A percentile compares a stretch with the other conserved stretches of the same genome.
phyloP scores from a whole-genome alignment of 2,888 invertebrate species.

The Norana najaformis region DNA sequence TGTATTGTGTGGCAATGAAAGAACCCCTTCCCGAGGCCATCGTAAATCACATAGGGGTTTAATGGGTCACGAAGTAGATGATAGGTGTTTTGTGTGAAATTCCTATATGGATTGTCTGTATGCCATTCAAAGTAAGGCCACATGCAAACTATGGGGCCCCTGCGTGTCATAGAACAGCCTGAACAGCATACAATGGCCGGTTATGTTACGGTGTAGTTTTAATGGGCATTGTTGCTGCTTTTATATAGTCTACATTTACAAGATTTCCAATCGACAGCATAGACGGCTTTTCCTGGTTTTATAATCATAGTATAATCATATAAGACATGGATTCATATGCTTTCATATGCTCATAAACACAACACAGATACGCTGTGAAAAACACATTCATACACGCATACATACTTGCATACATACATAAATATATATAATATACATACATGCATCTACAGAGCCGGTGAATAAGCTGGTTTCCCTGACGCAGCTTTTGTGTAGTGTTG shows the following conservation, averaged over 20 bases:
- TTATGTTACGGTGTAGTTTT: not conserved
- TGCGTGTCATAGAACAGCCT: not conserved
- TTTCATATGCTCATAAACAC: not conserved
- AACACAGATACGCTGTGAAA: not conserved
- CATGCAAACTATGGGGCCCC: no score
- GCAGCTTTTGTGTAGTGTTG: no score
- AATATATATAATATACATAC: not conserved
- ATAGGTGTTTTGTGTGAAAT: no score
- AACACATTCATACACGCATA: not conserved
- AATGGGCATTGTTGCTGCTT: not conserved
- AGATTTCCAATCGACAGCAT: not conserved
- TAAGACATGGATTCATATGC: not conserved
- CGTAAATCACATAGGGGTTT: no score
- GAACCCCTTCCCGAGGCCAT: no score
- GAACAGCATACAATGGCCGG: not conserved
- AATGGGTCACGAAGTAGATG: no score
- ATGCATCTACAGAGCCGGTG: no score
- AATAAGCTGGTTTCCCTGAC: no score
- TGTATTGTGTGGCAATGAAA: no score
- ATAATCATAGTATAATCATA: not conserved
- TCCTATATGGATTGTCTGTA: no score
- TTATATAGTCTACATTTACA: not conserved
- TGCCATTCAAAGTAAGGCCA: no score
- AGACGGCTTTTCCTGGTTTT: not conserved
- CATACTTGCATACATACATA: not conserved